A percentile compares a stretch with the other conserved stretches of the same genome.
Conservation (phyloP, 1,140 invertebrate genomes). For the Zelostemma sp. region DNA sequence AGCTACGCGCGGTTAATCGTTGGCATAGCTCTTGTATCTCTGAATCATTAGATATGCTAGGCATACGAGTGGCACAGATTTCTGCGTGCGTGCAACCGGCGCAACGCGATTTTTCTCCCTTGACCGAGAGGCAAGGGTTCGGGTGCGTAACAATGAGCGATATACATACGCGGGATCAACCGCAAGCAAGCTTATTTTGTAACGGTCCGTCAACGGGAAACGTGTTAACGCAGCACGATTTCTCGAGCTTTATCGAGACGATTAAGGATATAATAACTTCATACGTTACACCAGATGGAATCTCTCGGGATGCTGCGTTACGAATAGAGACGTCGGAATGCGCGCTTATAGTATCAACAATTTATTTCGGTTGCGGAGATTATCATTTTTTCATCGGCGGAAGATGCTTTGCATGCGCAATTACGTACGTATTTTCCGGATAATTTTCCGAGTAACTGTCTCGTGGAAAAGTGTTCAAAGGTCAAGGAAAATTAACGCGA, state of each 20-base stretch:
- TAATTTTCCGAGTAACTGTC: too few species aligned
- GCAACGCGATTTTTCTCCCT: slow-evolving; percentile 35
- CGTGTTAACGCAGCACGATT: slow-evolving; percentile 57
- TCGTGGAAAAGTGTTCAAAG: not conserved
- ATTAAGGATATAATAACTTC: slow-evolving; percentile 45
- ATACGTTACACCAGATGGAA: slow-evolving; percentile 19
- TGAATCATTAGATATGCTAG: slow-evolving; percentile 44
- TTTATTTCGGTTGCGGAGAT: too few species aligned
- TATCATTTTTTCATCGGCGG: too few species aligned
- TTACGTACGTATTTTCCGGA: not conserved
- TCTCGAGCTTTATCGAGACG: slow-evolving; percentile 48
- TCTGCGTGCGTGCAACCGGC: slow-evolving; percentile 21
- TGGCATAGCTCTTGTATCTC: slow-evolving; percentile 21
- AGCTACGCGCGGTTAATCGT: slow-evolving; percentile 22
- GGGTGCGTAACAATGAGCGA: slow-evolving; percentile 28
- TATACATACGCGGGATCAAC: slow-evolving; percentile 44
- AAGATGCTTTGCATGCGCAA: not conserved
- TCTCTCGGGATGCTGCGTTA: slow-evolving; percentile 15
- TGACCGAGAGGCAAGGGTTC: slow-evolving; percentile 30
- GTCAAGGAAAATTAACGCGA: not conserved
- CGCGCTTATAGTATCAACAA: not conserved
- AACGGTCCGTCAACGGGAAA: slow-evolving; percentile 57
- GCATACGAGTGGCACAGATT: slow-evolving; percentile 42
- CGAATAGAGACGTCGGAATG: slow-evolving; percentile 40
- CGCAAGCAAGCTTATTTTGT: slow-evolving; percentile 44